A percentile compares a stretch with the other conserved stretches of the same genome.
phyloP scores from a whole-genome alignment of 1,140 invertebrate species.

The Drosophila lacteicornis region DNA sequence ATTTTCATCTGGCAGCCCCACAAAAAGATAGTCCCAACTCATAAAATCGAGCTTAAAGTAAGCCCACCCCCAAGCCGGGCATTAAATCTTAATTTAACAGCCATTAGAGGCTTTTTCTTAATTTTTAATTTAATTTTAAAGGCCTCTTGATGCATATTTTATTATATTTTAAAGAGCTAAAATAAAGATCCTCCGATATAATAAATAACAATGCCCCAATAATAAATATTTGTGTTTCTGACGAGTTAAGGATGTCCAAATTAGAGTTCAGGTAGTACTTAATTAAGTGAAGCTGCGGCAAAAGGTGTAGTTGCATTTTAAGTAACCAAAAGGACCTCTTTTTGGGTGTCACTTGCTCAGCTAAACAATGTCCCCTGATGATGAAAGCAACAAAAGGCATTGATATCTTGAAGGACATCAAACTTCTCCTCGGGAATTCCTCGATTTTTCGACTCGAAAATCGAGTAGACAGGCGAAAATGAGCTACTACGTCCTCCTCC shows the following conservation, averaged over 20 bases:
- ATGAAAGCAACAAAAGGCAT: slow-evolving; percentile 36
- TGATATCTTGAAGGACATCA: slow-evolving; percentile 39
- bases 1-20: slow-evolving; percentile 59
- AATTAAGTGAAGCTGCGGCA: slow-evolving; percentile 1
- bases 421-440: slow-evolving; percentile 23
- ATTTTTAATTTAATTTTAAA: no score
- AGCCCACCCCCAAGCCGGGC: neutral
- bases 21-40: slow-evolving; percentile 29
- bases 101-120: neutral
- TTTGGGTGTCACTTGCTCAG: slow-evolving; percentile 32
- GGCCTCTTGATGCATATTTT: no score
- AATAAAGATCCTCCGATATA: no score
- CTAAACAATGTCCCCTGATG: slow-evolving; percentile 24
- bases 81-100: neutral
- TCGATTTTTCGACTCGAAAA: slow-evolving; percentile 34
- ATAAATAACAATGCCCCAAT: no score
- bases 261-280: slow-evolving; percentile 2
- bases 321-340: slow-evolving; percentile 32
- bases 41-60: slow-evolving; percentile 62
- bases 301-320: slow-evolving; percentile 15
- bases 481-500: slow-evolving; percentile 19
- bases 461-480: slow-evolving; percentile 44
- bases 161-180: no score
- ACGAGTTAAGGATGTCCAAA: neutral
- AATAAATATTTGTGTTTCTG: neutral